Conservation (phyloP, 2,797 vertebrate species). For the Lophotriccus pileatus region DNA sequence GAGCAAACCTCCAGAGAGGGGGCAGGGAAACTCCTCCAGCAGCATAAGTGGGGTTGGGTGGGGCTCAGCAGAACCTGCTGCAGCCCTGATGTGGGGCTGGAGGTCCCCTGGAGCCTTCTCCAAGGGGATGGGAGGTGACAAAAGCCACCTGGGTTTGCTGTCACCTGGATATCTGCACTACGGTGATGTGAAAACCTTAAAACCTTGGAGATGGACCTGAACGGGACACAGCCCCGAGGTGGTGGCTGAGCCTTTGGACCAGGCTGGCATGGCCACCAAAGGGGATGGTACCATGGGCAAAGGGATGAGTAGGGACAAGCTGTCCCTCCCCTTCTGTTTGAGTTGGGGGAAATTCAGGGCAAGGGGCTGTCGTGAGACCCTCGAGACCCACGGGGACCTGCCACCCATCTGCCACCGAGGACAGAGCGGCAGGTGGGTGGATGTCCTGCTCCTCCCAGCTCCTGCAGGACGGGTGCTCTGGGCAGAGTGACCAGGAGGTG, state of each 20-base stretch:
- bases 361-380: not conserved
- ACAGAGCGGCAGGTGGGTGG: not conserved
- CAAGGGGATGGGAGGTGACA: accelerated
- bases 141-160: not conserved
- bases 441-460: not conserved
- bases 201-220: not conserved
- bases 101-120: not conserved
- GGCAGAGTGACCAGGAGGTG: constrained; percentile 58
- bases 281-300: too few species aligned
- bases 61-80: not conserved
- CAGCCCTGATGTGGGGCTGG: not conserved
- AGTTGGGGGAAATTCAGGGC: not conserved
- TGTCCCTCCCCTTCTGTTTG: not conserved
- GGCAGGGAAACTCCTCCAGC: not conserved
- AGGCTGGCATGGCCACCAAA: accelerated
- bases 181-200: not conserved
- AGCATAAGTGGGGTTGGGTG: accelerated
- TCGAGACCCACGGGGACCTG: not conserved
- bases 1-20: not conserved
- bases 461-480: not conserved
- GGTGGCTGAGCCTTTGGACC: accelerated
- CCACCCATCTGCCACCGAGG: not conserved
- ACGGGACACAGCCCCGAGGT: not conserved
- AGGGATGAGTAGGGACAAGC: not conserved
- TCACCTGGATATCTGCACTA: not conserved